Evolutionary conservation across 2,113 vertebrate species (phyloP).

Genomic region (Dolichotis patagonum): DNA sequence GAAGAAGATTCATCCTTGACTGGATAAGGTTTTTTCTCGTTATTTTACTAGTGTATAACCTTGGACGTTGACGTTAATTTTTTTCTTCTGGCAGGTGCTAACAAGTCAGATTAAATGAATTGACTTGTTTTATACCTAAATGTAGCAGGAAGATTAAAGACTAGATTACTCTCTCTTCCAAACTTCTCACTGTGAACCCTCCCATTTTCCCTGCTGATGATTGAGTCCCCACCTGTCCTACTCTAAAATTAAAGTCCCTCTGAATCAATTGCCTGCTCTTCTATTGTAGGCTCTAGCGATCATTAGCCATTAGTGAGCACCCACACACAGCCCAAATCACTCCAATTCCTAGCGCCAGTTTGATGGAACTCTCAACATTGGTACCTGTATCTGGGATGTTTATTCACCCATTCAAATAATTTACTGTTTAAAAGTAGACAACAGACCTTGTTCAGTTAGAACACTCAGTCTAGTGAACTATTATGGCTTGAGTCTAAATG

Average conservation of each 20-base stretch:
- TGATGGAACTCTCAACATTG: background rate
- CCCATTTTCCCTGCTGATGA: slow-evolving; percentile 34
- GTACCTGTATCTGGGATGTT: background rate
- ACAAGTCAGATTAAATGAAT: background rate
- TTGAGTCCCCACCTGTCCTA: background rate
- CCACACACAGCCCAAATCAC: background rate
- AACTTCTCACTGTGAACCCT: slow-evolving; percentile 15
- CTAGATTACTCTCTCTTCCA: slow-evolving; percentile 4
- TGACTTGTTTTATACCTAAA: slow-evolving; percentile 38
- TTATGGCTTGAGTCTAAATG: background rate
- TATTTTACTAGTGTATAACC: background rate
- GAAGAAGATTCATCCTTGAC: background rate
- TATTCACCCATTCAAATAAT: background rate
- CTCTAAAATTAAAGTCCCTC: background rate
- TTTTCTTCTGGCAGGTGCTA: slow-evolving; percentile 8
- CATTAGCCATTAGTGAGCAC: background rate
- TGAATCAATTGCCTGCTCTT: background rate
- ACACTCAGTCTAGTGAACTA: background rate
- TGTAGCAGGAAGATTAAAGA: slow-evolving; percentile 33
- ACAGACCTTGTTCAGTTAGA: background rate
- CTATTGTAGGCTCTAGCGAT: background rate
- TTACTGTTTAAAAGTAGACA: background rate
- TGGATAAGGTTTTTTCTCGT: background rate
- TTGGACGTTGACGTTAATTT: slow-evolving; percentile 13
- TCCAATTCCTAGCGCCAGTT: background rate